These are phyloP conservation scores for Drosophila mimica DNA, from an alignment of 2,888 invertebrate genomes.

Conservation along the genomic window DNA sequence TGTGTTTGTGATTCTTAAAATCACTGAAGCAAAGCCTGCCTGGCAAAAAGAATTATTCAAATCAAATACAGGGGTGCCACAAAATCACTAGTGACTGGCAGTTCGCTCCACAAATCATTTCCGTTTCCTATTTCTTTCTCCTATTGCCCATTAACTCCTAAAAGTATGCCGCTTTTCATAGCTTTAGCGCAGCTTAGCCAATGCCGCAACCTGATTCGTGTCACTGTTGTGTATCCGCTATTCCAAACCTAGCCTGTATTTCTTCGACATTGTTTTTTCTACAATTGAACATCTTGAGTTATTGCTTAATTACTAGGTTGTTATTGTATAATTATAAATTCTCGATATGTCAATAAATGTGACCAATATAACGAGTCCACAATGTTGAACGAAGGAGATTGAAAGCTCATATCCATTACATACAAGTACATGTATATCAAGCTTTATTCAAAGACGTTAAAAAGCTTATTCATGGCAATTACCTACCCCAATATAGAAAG, in stretches of 20 bases:
- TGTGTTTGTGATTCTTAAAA: neutral
- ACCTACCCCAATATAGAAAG: neutral
- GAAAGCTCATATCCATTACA: neutral
- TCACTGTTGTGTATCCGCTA: neutral
- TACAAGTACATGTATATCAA: too few relatives aligned
- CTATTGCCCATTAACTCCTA: neutral
- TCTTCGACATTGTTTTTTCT: neutral
- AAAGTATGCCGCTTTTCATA: neutral
- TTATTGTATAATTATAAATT: neutral
- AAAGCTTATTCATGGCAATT: neutral
- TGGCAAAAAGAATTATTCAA: neutral
- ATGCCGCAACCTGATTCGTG: neutral
- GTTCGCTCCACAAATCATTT: neutral
- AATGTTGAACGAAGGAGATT: neutral
- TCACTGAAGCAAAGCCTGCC: conserved; percentile 33
- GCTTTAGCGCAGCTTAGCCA: neutral
- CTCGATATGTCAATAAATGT: neutral
- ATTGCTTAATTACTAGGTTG: neutral
- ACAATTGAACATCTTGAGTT: neutral
- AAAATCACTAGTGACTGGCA: neutral
- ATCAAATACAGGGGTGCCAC: neutral
- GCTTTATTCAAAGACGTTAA: neutral
- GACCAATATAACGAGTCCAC: neutral
- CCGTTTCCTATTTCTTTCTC: neutral
- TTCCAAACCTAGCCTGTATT: neutral